These are phyloP conservation scores for Dysmachus trigonus DNA, from an alignment of 2,888 invertebrate genomes.

Conservation along the genomic window DNA sequence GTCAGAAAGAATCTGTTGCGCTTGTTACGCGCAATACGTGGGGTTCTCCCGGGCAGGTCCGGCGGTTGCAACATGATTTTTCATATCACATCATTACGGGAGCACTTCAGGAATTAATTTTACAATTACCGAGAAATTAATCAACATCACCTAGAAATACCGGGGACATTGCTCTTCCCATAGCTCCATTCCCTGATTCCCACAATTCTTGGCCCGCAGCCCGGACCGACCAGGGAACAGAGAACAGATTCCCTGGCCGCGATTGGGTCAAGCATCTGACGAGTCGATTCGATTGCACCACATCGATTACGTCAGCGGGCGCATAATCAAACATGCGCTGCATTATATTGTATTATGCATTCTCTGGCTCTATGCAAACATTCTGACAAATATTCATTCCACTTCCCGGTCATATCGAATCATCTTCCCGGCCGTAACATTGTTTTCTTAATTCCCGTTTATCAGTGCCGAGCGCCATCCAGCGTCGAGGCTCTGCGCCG, in stretches of 20 bases:
- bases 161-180: neutral
- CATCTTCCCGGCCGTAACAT: slow-evolving; percentile 33
- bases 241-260: neutral
- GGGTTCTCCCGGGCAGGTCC: neutral
- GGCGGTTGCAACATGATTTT: slow-evolving; percentile 24
- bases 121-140: slow-evolving; percentile 39
- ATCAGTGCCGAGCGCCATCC: neutral
- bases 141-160: slow-evolving; percentile 35
- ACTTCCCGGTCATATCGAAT: slow-evolving; percentile 20
- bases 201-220: neutral
- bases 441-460: slow-evolving; percentile 37
- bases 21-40: slow-evolving; percentile 34
- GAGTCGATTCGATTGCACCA: slow-evolving; percentile 12
- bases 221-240: neutral
- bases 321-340: slow-evolving; percentile 11
- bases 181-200: slow-evolving; percentile 37
- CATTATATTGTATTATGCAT: too few species aligned
- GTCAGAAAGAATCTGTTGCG: slow-evolving; percentile 17
- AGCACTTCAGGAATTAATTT: slow-evolving; percentile 38
- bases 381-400: neutral
- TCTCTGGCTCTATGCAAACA: slow-evolving; percentile 15
- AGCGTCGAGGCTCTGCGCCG: neutral
- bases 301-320: neutral
- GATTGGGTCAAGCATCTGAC: slow-evolving; percentile 20
- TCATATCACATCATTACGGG: slow-evolving; percentile 42